Conservation (phyloP, 2,113 vertebrate genomes). For the Sporophila hypoxantha region DNA sequence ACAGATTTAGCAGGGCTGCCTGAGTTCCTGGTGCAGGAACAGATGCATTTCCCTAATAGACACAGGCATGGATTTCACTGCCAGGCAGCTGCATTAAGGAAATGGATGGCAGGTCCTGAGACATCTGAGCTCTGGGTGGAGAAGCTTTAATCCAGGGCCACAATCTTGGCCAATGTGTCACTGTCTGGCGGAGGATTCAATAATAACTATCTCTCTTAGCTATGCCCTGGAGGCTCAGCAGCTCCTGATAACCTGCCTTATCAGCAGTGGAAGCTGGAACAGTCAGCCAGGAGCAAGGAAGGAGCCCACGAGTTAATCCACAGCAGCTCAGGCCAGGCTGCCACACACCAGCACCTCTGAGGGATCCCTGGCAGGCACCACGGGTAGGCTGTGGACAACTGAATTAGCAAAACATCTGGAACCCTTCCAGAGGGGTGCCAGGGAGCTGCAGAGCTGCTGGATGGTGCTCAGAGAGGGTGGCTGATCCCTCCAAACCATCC, state of each 20-base stretch:
- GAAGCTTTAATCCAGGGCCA: background rate
- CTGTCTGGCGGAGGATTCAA: background rate
- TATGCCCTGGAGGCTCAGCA: background rate
- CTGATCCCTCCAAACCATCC: background rate
- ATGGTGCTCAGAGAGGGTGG: background rate
- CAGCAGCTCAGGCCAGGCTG: background rate
- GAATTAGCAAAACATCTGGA: background rate
- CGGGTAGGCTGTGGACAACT: rapidly evolving
- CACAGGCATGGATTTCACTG: conserved; percentile 13
- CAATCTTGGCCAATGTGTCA: background rate
- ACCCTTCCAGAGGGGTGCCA: background rate
- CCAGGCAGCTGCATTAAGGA: conserved; percentile 29
- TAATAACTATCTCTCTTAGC: background rate
- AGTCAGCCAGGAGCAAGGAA: background rate
- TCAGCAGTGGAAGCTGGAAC: background rate
- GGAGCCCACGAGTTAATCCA: background rate
- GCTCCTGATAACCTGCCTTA: background rate
- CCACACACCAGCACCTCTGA: background rate
- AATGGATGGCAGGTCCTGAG: conserved; percentile 37
- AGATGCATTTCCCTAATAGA: conserved; percentile 39
- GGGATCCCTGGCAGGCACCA: background rate
- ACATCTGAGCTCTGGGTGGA: conserved; percentile 1
- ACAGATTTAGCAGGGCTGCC: background rate
- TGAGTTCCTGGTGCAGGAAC: background rate
- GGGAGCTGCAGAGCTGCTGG: background rate